phyloP scores from a whole-genome alignment of 2,797 vertebrate genomes.

The Triplophysa bombifrons region DNA sequence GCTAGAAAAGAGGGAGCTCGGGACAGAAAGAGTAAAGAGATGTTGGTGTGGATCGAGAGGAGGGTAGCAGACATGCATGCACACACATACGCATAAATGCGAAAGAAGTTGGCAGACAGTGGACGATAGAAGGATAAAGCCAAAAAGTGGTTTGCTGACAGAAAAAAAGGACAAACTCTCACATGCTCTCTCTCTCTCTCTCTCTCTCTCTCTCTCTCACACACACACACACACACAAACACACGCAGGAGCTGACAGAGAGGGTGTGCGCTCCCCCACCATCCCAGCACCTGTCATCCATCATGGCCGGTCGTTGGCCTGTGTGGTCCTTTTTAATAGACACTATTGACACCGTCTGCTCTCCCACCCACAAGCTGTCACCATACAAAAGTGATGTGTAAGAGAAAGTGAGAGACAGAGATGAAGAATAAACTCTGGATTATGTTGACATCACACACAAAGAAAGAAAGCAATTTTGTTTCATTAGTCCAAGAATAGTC shows the following conservation, averaged over 20 bases:
- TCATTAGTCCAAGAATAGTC: background rate
- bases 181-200: background rate
- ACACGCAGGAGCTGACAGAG: conserved; percentile 36
- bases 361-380: conserved; percentile 88
- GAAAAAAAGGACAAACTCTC: conserved; percentile 22
- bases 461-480: background rate
- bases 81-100: conserved; percentile 56
- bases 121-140: conserved; percentile 41
- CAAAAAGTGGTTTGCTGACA: conserved; percentile 44
- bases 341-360: conserved; percentile 93
- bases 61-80: conserved; percentile 23
- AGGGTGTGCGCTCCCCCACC: conserved; percentile 71
- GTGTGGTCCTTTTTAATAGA: conserved; percentile 96
- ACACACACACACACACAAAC: conserved; percentile 23
- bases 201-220: too few relatives aligned
- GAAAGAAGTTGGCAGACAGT: conserved; percentile 54
- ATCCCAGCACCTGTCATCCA: conserved; percentile 90
- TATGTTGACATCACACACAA: conserved; percentile 13
- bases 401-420: conserved; percentile 32
- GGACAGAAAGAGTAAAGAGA: conserved; percentile 14
- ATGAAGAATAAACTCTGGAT: background rate
- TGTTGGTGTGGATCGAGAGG: conserved; percentile 33
- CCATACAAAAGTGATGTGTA: conserved; percentile 63
- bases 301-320: conserved; percentile 88
- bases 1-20: conserved; percentile 49